These are phyloP conservation scores for Scaptomyza cyrtandrae DNA, from an alignment of 2,888 invertebrate genomes.

Conservation along the genomic window DNA sequence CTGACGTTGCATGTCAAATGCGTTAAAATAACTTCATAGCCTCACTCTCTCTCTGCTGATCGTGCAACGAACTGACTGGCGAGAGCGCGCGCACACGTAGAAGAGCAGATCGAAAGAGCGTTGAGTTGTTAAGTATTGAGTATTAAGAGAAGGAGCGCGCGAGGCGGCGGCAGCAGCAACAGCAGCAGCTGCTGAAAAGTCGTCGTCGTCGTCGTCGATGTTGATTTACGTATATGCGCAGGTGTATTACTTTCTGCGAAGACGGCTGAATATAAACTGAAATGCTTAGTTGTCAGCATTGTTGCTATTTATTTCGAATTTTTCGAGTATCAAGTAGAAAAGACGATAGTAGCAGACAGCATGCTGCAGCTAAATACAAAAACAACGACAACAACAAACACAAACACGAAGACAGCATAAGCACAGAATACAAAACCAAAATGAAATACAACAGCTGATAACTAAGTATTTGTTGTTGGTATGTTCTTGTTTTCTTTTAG, in stretches of 20 bases:
- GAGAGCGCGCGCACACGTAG: conserved; percentile 26
- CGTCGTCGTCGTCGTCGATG: conserved; percentile 1
- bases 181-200: too few relatives aligned
- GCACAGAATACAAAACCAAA: conserved; percentile 29
- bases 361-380: conserved; percentile 51
- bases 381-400: conserved; percentile 31
- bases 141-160: conserved; percentile 28
- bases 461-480: conserved; percentile 33
- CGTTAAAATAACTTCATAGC: conserved; percentile 49
- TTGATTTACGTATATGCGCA: conserved; percentile 29
- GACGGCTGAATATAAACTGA: conserved; percentile 80
- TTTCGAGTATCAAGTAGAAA: conserved; percentile 60
- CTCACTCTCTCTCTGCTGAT: conserved; percentile 20
- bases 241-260: conserved; percentile 71
- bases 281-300: conserved; percentile 73
- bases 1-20: conserved; percentile 62
- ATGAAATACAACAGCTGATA: conserved; percentile 76
- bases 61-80: conserved; percentile 47
- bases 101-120: conserved; percentile 29
- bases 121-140: neutral
- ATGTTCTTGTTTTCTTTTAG: conserved; percentile 21
- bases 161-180: neutral
- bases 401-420: conserved; percentile 32
- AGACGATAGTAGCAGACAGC: conserved; percentile 70
- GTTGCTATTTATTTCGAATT: conserved; percentile 77